These are phyloP conservation scores for Acronicta psi DNA, from an alignment of 2,888 invertebrate species.

Conservation along the genomic window DNA sequence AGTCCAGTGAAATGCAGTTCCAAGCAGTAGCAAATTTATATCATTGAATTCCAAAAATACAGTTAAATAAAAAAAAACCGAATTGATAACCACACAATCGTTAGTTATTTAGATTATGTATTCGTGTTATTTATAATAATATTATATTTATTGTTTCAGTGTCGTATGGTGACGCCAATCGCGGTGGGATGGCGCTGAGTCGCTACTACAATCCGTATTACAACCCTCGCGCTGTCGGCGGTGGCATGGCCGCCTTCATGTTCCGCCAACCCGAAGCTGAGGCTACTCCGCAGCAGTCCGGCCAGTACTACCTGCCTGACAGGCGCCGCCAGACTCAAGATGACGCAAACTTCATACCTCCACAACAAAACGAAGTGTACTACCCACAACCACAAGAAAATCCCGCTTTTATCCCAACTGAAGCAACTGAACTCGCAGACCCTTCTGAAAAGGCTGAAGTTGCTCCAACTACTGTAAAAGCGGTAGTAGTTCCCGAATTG, in stretches of 20 bases:
- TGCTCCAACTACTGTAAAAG: slow-evolving; percentile 70
- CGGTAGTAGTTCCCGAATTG: slow-evolving; percentile 72
- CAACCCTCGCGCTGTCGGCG: slow-evolving; percentile 70
- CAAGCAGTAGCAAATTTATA: too few species aligned
- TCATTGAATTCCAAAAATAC: too few species aligned
- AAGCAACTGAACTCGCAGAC: slow-evolving; percentile 72
- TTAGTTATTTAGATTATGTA: too few species aligned
- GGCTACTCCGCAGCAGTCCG: slow-evolving; percentile 61
- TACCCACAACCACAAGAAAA: slow-evolving; percentile 73
- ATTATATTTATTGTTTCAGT: slow-evolving; percentile 62
- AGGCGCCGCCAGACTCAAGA: slow-evolving; percentile 79
- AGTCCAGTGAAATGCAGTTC: too few species aligned
- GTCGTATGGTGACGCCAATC: slow-evolving; percentile 79
- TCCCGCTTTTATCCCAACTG: slow-evolving; percentile 65
- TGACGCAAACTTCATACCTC: slow-evolving; percentile 69
- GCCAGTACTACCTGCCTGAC: slow-evolving; percentile 82
- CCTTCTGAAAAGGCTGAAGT: slow-evolving; percentile 76
- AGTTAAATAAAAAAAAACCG: too few species aligned
- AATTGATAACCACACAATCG: too few species aligned
- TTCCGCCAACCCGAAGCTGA: slow-evolving; percentile 73
- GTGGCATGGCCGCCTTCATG: slow-evolving; percentile 83
- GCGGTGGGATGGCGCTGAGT: slow-evolving; percentile 82
- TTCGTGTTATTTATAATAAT: too few species aligned
- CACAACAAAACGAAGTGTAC: slow-evolving; percentile 82
- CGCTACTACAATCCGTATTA: slow-evolving; percentile 85